These are phyloP conservation scores for Podotricha telesiphe DNA, from an alignment of 2,888 invertebrate genomes.

Conservation along the genomic window DNA sequence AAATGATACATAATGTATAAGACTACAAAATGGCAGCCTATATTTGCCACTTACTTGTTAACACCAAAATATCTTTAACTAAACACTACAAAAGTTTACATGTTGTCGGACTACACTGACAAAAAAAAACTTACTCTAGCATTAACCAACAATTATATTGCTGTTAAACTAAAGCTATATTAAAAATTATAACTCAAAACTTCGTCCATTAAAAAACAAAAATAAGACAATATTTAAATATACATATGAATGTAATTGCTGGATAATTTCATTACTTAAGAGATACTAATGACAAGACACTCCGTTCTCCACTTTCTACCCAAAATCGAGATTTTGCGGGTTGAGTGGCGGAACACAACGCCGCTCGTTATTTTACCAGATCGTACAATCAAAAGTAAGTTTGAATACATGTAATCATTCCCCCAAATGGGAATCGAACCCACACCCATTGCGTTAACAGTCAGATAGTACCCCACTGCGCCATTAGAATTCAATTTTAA, in stretches of 20 bases:
- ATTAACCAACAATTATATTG: not conserved
- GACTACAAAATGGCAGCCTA: not conserved
- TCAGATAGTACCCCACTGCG: no score
- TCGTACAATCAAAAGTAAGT: no score
- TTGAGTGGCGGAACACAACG: no score
- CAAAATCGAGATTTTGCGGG: no score
- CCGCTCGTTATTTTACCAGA: no score
- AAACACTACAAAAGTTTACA: not conserved
- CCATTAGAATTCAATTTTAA: no score
- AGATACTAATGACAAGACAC: no score
- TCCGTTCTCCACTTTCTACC: no score
- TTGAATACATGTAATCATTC: no score
- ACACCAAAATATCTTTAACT: not conserved
- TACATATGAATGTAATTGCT: not conserved
- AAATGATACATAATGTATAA: slow-evolving; percentile 10
- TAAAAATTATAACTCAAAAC: not conserved
- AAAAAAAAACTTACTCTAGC: not conserved
- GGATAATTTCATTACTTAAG: not conserved
- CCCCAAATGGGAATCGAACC: no score
- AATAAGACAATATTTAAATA: not conserved
- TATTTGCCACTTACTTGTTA: not conserved
- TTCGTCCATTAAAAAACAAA: not conserved
- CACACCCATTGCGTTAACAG: no score
- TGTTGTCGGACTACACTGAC: not conserved
- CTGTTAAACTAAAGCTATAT: not conserved